phyloP scores from a whole-genome alignment of 1,140 invertebrate species.

The Penaeus chinensis region DNA sequence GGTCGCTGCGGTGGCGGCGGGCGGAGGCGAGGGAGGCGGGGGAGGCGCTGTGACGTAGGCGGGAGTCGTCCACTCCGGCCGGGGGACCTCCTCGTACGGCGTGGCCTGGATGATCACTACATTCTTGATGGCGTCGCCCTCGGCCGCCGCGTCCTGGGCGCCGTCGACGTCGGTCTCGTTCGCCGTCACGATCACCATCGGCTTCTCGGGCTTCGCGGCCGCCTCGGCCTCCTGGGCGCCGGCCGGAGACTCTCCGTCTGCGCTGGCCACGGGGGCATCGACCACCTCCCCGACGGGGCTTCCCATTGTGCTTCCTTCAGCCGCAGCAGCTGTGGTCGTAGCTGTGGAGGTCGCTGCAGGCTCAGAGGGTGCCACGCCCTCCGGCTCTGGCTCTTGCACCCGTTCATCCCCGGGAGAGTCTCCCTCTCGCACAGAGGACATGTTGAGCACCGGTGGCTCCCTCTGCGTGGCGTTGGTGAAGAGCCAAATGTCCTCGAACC shows the following conservation, averaged over 20 bases:
- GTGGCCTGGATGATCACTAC: conserved; percentile 10
- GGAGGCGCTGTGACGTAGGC: background rate
- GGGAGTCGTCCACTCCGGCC: conserved; percentile 6
- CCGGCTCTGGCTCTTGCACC: background rate
- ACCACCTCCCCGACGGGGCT: too few species aligned
- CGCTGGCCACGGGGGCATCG: too few species aligned
- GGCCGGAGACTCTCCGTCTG: background rate
- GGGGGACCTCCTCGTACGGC: conserved; percentile 3
- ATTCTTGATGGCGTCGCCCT: too few species aligned
- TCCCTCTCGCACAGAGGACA: conserved; percentile 44
- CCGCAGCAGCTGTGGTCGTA: too few species aligned
- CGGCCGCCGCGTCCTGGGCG: too few species aligned
- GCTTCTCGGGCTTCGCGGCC: too few species aligned
- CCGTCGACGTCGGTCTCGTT: too few species aligned
- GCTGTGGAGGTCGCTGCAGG: too few species aligned
- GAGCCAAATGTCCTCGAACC: conserved; percentile 19
- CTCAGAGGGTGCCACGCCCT: too few species aligned
- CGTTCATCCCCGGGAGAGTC: conserved; percentile 46
- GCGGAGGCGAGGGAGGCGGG: background rate
- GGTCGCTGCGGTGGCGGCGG: background rate
- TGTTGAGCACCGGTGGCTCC: background rate
- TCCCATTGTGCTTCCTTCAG: too few species aligned
- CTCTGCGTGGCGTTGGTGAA: conserved; percentile 28
- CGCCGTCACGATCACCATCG: too few species aligned
- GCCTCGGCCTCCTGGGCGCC: background rate